Evolutionary conservation across 37 sponge, comb jelly and placozoan species (phyloP), one percentile per base, ranked within the genome.

Genomic region (Chondrosia reniformis): DNA sequence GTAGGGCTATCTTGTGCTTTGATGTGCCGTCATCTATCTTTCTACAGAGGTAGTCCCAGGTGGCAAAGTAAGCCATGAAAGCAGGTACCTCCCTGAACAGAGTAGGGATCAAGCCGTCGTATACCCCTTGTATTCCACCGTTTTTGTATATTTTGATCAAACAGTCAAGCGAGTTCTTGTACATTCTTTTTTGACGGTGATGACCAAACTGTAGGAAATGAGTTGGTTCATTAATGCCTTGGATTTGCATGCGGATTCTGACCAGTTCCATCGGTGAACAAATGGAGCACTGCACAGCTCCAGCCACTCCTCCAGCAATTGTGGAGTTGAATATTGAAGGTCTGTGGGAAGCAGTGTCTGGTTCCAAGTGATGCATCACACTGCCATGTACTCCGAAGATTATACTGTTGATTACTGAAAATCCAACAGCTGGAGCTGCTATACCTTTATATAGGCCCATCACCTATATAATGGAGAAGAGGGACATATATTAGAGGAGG

Each of bases 361-460:
- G 57, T 42, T 88, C 78, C 7, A 83, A 67, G 1, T 37, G 37
- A 19, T 84, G 61, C 80, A 96, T 81, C 28, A 80, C 39, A 44
- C 83, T 85, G 27, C 88, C 88, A 28, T 92, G 84, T 21, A 89
- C 83, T 3, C 95, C 89, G 74, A 96, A 96, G 21, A 93, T 79
- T 0, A 91, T 83, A 43, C 91, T 83, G 82, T 96, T 96, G 80
- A 96, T 85, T 32, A 66, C 49, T 27, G 92, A 86, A 71, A 84
- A 73, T 27, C 92, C 86, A 4, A 93, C 19, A 59, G 93, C 45
- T 0, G 97, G 97, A 38, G 91, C 46, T n/a, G 77, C 76, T 78
- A 96, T 83, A 44, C 97, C 97, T 63, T 96, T 96, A 77, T 90
- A 96, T 40, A 96, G 80, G 5, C 94, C 86, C 30, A 74, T n/a